Base-by-base conservation (phyloP, 2,113 vertebrate species). In the Nibea albiflora region DNA sequence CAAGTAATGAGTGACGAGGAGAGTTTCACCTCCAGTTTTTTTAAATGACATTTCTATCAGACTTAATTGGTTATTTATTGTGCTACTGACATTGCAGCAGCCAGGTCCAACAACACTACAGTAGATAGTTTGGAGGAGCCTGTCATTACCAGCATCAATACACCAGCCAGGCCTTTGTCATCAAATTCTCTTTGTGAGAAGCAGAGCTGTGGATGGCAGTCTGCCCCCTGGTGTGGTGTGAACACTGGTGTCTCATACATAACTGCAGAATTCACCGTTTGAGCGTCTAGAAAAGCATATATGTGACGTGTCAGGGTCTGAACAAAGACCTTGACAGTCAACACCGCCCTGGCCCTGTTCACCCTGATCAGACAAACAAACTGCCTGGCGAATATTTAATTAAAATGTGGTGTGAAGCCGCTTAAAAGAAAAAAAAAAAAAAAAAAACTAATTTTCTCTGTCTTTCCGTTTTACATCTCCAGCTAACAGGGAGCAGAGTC, bases 401-500 rank as follows among this genome's bases (percentile, higher is more conserved):
- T 71, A 35, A 64, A 46, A 73, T 70, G 53, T 16, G 19, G 47
- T 3, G 17, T 19, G 20, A 64, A 26, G 26, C 42, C 24, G 24
- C 57, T 42, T 68, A 50, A 1, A 16, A 39, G 35, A 56, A 84
- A 22, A 50, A 44, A 49, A 56, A 84, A 22, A 50, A 44, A 49
- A 52, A 42, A 22, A 73, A 10, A 65, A 63, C 9, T 31, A 50
- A 70, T 56, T 62, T 47, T 28, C 46, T 60, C 28, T 57, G 11
- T 47, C 39, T 80, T 74, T 76, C 26, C 9, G 2, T 73, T 84
- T 76, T 61, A 72, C 82, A 63, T 85, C 82, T 81, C 53, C 52
- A 3, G 60, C 75, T 78, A 77, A 78, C 42, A 60, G 57, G 58
- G 66, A 82, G 71, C 39, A 31, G 75, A 89, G 87, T 88, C 80